Percentiles rank a stretch among this genome's conserved stretches.
Evolutionary conservation across 2,797 vertebrate species (phyloP).

Genomic region (Halcyon chelicuti): DNA sequence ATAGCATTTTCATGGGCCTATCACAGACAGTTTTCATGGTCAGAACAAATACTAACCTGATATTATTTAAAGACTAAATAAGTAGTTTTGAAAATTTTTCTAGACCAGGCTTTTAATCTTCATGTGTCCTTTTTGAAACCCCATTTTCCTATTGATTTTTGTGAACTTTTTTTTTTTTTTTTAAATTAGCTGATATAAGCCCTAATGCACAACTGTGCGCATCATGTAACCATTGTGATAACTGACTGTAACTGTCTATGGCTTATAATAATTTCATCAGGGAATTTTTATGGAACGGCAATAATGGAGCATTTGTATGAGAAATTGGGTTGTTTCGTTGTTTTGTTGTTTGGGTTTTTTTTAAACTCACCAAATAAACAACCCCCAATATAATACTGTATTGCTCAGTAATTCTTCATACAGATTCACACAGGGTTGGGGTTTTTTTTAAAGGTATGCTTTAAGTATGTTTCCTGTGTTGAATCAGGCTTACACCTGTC

Average conservation of each 20-base stretch:
- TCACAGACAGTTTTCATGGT: background rate
- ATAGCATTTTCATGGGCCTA: background rate
- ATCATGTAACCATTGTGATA: background rate
- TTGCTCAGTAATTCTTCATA: background rate
- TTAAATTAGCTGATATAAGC: background rate
- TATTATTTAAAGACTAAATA: background rate
- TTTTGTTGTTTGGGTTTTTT: no score
- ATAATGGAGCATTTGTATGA: background rate
- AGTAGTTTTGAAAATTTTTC: background rate
- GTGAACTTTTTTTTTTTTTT: background rate
- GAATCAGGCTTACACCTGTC: background rate
- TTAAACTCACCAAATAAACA: background rate
- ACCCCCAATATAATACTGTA: background rate
- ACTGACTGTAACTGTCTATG: background rate
- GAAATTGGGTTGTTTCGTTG: background rate
- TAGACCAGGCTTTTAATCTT: background rate
- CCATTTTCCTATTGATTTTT: background rate
- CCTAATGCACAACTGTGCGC: background rate
- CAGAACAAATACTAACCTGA: background rate
- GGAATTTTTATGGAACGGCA: background rate
- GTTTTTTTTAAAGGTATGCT: background rate
- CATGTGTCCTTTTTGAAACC: background rate
- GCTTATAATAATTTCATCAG: background rate
- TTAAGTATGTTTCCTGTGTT: background rate
- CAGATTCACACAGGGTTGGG: background rate